Percentiles rank a stretch among this genome's conserved stretches.
phyloP scores from a whole-genome alignment of 2,888 invertebrate species.

The Dastarcus helophoroides region DNA sequence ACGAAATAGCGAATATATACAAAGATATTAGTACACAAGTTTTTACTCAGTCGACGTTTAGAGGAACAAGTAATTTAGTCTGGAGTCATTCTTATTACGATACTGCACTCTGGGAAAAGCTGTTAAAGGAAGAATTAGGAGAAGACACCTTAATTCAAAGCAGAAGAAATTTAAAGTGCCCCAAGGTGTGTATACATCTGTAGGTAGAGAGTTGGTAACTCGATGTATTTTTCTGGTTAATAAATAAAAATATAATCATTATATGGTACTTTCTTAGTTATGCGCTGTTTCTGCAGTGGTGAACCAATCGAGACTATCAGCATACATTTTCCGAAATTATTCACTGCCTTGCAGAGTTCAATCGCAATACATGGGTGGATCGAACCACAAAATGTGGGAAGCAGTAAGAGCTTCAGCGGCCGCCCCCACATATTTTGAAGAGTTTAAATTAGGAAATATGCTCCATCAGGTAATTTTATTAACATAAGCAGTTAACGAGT shows the following conservation, averaged over 20 bases:
- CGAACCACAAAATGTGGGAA: conserved; percentile 65
- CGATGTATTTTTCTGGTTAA: neutral
- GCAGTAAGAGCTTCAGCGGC: conserved; percentile 82
- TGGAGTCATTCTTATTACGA: conserved; percentile 85
- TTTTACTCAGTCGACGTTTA: conserved; percentile 52
- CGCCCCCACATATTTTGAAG: conserved; percentile 85
- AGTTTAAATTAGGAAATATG: conserved; percentile 57
- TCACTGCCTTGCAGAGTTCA: conserved; percentile 56
- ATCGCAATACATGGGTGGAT: conserved; percentile 60
- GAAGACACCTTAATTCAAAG: conserved; percentile 51
- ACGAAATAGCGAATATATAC: conserved; percentile 49
- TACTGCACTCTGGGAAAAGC: conserved; percentile 67
- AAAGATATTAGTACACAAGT: conserved; percentile 49
- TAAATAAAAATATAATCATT: neutral
- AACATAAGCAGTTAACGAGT: neutral
- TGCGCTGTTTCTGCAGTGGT: conserved; percentile 70
- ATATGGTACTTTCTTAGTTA: conserved; percentile 38
- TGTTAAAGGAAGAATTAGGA: conserved; percentile 56
- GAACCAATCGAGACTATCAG: conserved; percentile 57
- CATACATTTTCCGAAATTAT: conserved; percentile 81
- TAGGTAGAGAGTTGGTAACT: conserved; percentile 7
- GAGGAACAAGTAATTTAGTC: conserved; percentile 66
- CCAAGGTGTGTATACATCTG: conserved; percentile 38
- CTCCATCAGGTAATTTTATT: conserved; percentile 48
- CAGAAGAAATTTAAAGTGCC: conserved; percentile 40